Percentiles rank a stretch among this genome's conserved stretches.
phyloP scores from a whole-genome alignment of 2,113 vertebrate genomes.

The Eudyptes chrysolophus region DNA sequence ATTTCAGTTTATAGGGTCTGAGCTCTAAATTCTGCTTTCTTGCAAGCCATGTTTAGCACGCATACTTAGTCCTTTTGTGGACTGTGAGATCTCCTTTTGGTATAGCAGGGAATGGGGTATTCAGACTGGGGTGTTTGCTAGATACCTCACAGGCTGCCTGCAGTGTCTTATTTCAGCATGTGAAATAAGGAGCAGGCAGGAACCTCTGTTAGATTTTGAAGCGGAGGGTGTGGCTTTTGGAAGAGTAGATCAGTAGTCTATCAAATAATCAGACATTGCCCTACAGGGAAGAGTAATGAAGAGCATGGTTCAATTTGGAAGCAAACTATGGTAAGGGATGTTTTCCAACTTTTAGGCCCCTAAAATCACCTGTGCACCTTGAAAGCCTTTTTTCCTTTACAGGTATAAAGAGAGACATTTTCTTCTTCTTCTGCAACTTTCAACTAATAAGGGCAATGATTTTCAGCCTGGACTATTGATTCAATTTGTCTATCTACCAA shows the following conservation, averaged over 20 bases:
- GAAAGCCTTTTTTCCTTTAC: background rate
- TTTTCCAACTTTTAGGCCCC: background rate
- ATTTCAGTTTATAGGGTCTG: background rate
- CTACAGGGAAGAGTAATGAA: background rate
- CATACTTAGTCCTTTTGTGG: background rate
- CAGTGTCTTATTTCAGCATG: constrained; percentile 21
- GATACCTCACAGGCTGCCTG: background rate
- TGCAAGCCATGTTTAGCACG: background rate
- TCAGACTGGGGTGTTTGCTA: background rate
- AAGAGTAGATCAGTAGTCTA: background rate
- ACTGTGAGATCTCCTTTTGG: background rate
- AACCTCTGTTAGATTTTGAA: constrained; percentile 1
- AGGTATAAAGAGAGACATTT: background rate
- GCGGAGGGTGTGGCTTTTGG: background rate
- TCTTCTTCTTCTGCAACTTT: background rate
- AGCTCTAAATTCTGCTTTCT: constrained; percentile 5
- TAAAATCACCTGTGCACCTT: background rate
- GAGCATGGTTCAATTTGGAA: background rate
- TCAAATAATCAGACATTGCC: background rate
- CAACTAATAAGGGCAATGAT: background rate
- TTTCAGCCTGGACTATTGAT: background rate
- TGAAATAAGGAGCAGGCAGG: background rate
- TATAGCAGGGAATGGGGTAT: constrained; percentile 5
- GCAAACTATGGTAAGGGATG: background rate
- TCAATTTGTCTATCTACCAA: background rate